A percentile compares a stretch with the other conserved stretches of the same genome.
Evolutionary conservation across 2,797 vertebrate genomes (phyloP).

Genomic region (Sorex maritimensis): DNA sequence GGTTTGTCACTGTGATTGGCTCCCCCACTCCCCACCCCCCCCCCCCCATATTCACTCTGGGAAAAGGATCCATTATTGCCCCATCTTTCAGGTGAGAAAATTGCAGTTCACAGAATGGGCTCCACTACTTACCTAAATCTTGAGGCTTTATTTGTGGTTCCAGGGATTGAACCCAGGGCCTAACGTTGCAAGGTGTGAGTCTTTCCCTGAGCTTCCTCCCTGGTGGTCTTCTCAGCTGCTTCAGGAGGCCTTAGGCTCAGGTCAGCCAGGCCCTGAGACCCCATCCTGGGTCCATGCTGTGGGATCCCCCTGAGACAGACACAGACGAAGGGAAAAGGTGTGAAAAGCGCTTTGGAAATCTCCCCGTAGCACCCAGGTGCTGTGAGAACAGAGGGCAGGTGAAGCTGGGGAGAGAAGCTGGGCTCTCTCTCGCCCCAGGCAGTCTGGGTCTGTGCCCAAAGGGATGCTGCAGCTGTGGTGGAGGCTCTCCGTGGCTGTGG

Average conservation of each 20-base stretch:
- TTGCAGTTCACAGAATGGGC: no score
- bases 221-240: not conserved
- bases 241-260: not conserved
- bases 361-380: no score
- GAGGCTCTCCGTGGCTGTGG: not conserved
- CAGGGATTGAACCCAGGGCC: not conserved
- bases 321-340: not conserved
- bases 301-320: not conserved
- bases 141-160: no score
- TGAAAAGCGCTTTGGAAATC: not conserved
- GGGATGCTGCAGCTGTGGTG: no score
- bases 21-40: no score
- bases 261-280: not conserved
- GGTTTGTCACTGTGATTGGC: no score
- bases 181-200: not conserved
- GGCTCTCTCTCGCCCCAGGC: not conserved
- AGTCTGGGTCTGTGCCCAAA: not conserved
- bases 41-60: no score
- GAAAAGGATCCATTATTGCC: no score
- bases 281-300: not conserved
- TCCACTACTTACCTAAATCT: no score
- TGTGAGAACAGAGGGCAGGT: not conserved
- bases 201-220: no score
- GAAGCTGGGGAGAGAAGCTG: not conserved
- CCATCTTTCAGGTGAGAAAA: no score